Base-by-base conservation (phyloP, 2,113 vertebrate species). In the Phyllopteryx taeniolatus region DNA sequence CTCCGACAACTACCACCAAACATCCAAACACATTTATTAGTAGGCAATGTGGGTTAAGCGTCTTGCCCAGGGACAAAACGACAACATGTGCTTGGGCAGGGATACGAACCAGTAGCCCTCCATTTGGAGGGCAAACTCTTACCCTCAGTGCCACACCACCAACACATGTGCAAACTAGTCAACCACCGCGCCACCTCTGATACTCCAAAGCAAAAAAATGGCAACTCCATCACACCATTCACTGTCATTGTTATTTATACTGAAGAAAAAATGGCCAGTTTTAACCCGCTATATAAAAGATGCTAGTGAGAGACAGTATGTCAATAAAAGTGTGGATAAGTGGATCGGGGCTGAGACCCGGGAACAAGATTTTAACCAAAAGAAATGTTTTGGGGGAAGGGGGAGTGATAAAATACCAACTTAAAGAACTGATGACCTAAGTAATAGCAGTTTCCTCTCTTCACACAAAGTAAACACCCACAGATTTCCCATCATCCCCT, bases 391-490 rank as follows among this genome's bases (percentile, higher is more conserved):
- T 5, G 73, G 9, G 44, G 44, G 12, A 12, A 1, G 19, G 6
- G 66, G 75, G 67, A 67, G 63, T 67, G 70, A 53, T 68, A 67
- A 74, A 80, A 79, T 60, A 77, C 82, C 73, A 83, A 80, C 82
- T 75, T 75, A 72, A 81, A 79, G 81, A 78, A 78, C 59, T 59
- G 68, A 62, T 33, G 73, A 71, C 79, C 51, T n/a, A 53, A 53
- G 20, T 53, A 53, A 20, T 27, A 27, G 27, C 67, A 56, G 72
- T 43, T 70, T 74, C 72, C 61, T 78, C 67, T 60, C 70, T 77
- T 71, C 31, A 1, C 71, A 72, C 67, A 73, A 56, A 76, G 74
- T 61, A 84, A 85, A 90, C 86, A 78, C 68, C 74, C 66, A 70
- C 79, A 67, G 69, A 77, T 67, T 59, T 61, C 59, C 74, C 68